These are phyloP conservation scores for Hypomecis atomaria DNA, from an alignment of 2,888 invertebrate species.

Conservation along the genomic window DNA sequence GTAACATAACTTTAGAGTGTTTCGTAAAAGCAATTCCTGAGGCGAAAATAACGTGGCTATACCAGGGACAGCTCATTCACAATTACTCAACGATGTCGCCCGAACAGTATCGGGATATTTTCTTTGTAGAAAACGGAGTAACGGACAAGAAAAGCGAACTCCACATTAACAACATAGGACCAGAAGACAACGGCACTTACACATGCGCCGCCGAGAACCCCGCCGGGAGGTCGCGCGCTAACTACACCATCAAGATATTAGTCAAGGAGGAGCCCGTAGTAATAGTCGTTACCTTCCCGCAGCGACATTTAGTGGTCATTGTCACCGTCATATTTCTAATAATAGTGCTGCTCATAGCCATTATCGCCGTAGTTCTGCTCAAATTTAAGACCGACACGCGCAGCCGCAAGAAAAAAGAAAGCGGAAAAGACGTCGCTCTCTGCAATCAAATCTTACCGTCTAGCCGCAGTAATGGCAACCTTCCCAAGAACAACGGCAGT, in stretches of 20 bases:
- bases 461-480: slow-evolving; percentile 75
- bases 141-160: slow-evolving; percentile 91
- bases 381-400: slow-evolving; percentile 81
- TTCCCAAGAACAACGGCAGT: slow-evolving; percentile 84
- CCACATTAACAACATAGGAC: slow-evolving; percentile 90
- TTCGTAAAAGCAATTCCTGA: slow-evolving; percentile 92
- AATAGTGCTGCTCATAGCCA: slow-evolving; percentile 86
- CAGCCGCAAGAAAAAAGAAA: slow-evolving; percentile 82
- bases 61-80: slow-evolving; percentile 91
- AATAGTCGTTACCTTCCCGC: slow-evolving; percentile 87
- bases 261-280: slow-evolving; percentile 89
- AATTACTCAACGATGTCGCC: slow-evolving; percentile 89
- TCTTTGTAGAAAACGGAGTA: slow-evolving; percentile 89
- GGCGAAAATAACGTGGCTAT: slow-evolving; percentile 93
- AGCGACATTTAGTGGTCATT: slow-evolving; percentile 89
- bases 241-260: slow-evolving; percentile 91
- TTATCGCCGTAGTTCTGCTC: slow-evolving; percentile 87
- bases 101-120: slow-evolving; percentile 88
- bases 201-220: slow-evolving; percentile 94
- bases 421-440: slow-evolving; percentile 86
- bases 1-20: slow-evolving; percentile 92
- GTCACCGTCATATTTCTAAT: slow-evolving; percentile 87
- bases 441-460: slow-evolving; percentile 83
- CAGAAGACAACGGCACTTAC: slow-evolving; percentile 93
- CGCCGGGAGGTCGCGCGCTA: slow-evolving; percentile 91